Conservation (phyloP, 2,113 vertebrate species). For the Limanda limanda region DNA sequence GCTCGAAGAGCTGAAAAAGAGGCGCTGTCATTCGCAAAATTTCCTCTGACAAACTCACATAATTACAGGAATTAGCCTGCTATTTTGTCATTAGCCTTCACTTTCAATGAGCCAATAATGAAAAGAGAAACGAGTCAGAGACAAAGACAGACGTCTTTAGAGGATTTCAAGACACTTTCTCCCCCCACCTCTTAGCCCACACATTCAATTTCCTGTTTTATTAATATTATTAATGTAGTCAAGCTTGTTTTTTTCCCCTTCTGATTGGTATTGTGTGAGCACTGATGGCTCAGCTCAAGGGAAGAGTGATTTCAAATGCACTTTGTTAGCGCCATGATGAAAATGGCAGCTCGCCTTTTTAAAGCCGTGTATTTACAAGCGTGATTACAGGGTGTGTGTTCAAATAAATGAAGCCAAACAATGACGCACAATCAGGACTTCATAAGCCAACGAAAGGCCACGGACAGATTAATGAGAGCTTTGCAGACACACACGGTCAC, state of each 20-base stretch:
- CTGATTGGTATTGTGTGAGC: slow-evolving; percentile 82
- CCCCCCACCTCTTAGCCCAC: slow-evolving; percentile 65
- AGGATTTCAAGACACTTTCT: slow-evolving; percentile 72
- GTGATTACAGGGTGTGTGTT: slow-evolving; percentile 85
- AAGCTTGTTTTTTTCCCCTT: slow-evolving; percentile 49
- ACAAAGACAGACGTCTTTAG: slow-evolving; percentile 80
- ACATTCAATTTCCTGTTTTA: slow-evolving; percentile 81
- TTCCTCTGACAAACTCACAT: slow-evolving; percentile 79
- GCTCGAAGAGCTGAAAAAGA: slow-evolving; percentile 68
- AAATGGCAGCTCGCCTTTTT: slow-evolving; percentile 84
- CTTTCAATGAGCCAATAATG: slow-evolving; percentile 79
- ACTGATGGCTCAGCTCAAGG: slow-evolving; percentile 78
- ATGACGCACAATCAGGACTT: slow-evolving; percentile 85
- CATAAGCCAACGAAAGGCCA: slow-evolving; percentile 78
- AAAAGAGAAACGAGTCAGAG: slow-evolving; percentile 77
- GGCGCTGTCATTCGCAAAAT: slow-evolving; percentile 74
- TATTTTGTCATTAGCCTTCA: slow-evolving; percentile 84
- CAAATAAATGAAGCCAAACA: slow-evolving; percentile 85
- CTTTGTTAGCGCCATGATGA: slow-evolving; percentile 81
- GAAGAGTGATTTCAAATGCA: slow-evolving; percentile 81
- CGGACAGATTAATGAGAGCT: slow-evolving; percentile 83
- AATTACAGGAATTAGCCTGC: slow-evolving; percentile 85
- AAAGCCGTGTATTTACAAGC: slow-evolving; percentile 78
- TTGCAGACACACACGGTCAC: slow-evolving; percentile 53
- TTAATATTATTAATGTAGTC: slow-evolving; percentile 85